Evolutionary conservation across 2,888 invertebrate species (phyloP).

Genomic region (Muschampia plurimacula): DNA sequence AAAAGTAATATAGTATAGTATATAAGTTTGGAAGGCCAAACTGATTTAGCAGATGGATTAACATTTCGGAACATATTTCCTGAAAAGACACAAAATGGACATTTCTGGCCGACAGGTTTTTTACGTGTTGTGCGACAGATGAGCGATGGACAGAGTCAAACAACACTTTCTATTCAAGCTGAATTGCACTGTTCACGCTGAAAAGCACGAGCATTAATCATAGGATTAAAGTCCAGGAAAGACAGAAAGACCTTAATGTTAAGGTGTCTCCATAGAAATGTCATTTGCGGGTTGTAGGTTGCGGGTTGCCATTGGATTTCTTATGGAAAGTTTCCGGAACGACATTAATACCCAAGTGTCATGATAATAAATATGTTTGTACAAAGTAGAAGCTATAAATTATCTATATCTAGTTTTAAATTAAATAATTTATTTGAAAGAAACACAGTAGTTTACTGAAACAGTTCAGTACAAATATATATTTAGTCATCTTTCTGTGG

Average conservation of each 20-base stretch:
- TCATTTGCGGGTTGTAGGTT: neutral
- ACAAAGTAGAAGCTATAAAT: neutral
- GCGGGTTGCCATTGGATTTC: neutral
- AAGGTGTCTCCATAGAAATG: constrained; percentile 5
- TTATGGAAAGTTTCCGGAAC: neutral
- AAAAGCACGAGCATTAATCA: constrained; percentile 24
- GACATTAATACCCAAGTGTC: neutral
- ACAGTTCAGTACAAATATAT: no score
- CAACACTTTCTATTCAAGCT: neutral
- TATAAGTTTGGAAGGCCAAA: no score
- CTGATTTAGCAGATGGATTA: neutral
- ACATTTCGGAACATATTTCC: neutral
- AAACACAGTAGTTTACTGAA: no score
- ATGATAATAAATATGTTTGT: neutral
- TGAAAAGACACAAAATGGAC: neutral
- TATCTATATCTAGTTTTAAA: no score
- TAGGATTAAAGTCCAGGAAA: constrained; percentile 12
- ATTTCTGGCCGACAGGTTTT: neutral
- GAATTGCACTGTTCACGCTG: neutral
- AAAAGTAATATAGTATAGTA: no score
- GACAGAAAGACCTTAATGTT: neutral
- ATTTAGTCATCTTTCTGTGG: no score
- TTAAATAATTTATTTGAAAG: no score
- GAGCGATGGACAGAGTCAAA: neutral
- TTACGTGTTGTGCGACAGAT: constrained; percentile 2